Base-by-base conservation (phyloP, 2,113 vertebrate species). In the Deroptyus accipitrinus region DNA sequence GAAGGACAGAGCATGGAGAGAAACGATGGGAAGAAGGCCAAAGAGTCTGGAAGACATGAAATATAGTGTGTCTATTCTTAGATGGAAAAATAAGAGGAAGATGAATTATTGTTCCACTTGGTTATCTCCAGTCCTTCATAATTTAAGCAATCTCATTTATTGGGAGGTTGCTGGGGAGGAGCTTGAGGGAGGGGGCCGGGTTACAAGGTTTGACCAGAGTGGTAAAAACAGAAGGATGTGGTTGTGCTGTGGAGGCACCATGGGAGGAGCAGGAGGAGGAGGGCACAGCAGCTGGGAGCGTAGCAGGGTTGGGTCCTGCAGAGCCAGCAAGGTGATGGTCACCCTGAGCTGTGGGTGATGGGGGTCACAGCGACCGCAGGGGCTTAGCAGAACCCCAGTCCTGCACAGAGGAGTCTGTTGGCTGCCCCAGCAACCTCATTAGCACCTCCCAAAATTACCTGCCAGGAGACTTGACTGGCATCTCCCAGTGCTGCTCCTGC, bases 271-370 rank as follows among this genome's bases (percentile, higher is more conserved):
- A 1, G 35, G 15, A 37, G 63, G 41, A n/a, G 62, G 37, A 52
- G 33, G 55, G 27, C 31, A 41, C 0, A 3, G 59, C 1, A 0
- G 30, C 1, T 0, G 4, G 55, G 30, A 49, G 66, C 3, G 0
- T 0, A 2, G 33, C 41, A 59, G 27, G 44, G 59, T 19, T 3
- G 5, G 27, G 25, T 25, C 30, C 54, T 9, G 9, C 0, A 1
- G 35, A 16, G 66, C 23, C 0, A 0, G 7, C 2, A 49, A 28
- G 42, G 54, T 22, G 61, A 9, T 0, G 3, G 11, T 15, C 42
- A 30, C 12, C 66, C 55, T 1, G 2, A 12, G 44, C 64, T 19
- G 55, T 2, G 33, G 75, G 25, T 1, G 2, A 17, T 11, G n/a
- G 30, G 20, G 17, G 27, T 6, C 37, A 24, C 37, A 17, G 42